Conservation (phyloP, 2,888 invertebrate species). For the Ophraella communa region DNA sequence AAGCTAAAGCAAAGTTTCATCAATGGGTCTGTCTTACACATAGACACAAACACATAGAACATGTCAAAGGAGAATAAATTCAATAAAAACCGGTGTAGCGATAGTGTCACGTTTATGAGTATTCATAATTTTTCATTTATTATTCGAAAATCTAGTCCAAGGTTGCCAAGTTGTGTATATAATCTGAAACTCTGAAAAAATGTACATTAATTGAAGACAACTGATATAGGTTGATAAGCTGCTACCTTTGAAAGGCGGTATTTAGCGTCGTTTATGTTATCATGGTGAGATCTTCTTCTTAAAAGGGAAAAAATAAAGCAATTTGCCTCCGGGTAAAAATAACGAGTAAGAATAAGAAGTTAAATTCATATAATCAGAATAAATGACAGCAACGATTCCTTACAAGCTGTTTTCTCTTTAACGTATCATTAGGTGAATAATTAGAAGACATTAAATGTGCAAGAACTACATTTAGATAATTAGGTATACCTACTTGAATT, state of each 20-base stretch:
- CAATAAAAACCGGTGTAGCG: no score
- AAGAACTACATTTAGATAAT: constrained; percentile 13
- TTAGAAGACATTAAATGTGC: neutral
- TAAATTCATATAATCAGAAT: constrained; percentile 15
- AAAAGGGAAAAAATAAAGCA: neutral
- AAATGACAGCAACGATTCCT: constrained; percentile 19
- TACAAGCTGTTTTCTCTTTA: constrained; percentile 13
- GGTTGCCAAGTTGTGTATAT: no score
- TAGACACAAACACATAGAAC: no score
- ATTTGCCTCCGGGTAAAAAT: neutral
- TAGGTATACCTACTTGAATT: constrained; percentile 5
- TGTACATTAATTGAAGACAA: neutral
- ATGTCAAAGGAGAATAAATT: no score
- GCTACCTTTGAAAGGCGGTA: neutral
- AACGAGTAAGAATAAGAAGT: constrained; percentile 8
- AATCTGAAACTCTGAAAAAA: neutral
- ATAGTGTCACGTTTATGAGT: no score
- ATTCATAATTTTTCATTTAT: no score
- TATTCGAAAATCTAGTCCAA: no score
- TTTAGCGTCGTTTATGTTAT: neutral
- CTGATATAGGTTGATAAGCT: neutral
- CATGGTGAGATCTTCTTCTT: neutral
- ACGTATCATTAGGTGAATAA: constrained; percentile 19
- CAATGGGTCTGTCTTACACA: no score
- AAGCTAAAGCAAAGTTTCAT: no score